A percentile compares a stretch with the other conserved stretches of the same genome.
phyloP scores from a whole-genome alignment of 92 coral and sea anemone species.

The Paragorgia papillata region DNA sequence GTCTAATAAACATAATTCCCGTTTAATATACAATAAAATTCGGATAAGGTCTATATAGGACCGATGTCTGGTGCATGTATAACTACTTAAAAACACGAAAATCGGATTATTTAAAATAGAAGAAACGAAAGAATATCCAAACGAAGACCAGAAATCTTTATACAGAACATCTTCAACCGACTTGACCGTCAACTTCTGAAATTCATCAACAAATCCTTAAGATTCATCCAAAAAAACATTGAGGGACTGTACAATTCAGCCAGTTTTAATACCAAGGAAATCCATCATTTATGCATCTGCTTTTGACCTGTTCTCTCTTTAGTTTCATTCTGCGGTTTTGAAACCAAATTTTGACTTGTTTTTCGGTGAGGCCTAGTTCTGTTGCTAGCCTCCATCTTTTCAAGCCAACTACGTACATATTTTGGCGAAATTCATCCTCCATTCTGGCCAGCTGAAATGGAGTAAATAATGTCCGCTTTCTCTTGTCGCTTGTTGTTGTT shows the following conservation, averaged over 20 bases:
- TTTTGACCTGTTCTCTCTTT: slow-evolving; percentile 72
- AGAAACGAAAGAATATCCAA: no score
- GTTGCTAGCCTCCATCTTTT: slow-evolving; percentile 95
- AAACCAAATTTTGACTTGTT: slow-evolving; percentile 98
- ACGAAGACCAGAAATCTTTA: no score
- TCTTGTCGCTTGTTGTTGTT: slow-evolving; percentile 45
- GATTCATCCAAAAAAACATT: no score
- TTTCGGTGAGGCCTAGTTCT: slow-evolving; percentile 81
- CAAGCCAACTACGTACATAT: slow-evolving; percentile 97
- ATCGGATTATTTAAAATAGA: no score
- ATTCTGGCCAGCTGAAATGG: slow-evolving; percentile 90
- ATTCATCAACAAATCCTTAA: no score
- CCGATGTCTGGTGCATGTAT: no score
- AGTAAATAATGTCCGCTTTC: slow-evolving; percentile 94
- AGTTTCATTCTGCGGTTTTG: slow-evolving; percentile 96
- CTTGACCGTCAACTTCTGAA: no score
- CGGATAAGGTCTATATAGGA: no score
- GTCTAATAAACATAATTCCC: no score
- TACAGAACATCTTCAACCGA: no score
- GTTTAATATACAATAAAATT: no score
- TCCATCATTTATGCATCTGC: slow-evolving; percentile 25
- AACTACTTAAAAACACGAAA: no score
- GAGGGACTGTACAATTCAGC: neutral
- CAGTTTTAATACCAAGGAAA: slow-evolving; percentile 39
- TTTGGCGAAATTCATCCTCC: slow-evolving; percentile 91